Evolutionary conservation across 1,140 invertebrate genomes (phyloP).

Genomic region (Trissolcus basalis): DNA sequence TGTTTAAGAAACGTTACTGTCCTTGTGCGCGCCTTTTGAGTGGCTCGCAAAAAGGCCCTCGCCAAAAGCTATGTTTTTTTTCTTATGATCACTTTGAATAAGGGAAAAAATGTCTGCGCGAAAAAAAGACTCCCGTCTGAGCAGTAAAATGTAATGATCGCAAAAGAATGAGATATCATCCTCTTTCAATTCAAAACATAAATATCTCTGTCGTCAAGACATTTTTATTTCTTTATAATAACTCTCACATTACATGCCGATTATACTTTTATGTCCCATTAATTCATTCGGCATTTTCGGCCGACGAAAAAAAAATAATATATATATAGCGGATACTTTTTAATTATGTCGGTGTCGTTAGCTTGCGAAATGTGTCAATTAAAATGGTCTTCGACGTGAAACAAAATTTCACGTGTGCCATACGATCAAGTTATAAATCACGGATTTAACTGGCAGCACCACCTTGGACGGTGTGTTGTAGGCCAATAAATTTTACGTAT

Average conservation of each 20-base stretch:
- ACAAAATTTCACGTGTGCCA: conserved; percentile 42
- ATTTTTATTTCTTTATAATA: too few species aligned
- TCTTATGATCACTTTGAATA: not conserved
- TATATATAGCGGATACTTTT: conserved; percentile 1
- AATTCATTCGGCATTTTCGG: not conserved
- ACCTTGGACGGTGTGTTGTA: not conserved
- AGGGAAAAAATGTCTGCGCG: too few species aligned
- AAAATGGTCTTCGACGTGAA: conserved; percentile 30
- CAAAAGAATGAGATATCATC: too few species aligned
- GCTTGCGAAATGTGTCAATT: conserved; percentile 41
- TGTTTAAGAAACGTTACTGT: conserved; percentile 48
- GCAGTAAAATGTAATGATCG: too few species aligned
- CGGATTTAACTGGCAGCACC: conserved; percentile 13
- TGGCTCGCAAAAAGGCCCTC: conserved; percentile 41
- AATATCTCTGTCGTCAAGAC: too few species aligned
- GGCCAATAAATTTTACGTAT: conserved; percentile 34
- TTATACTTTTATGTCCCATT: not conserved
- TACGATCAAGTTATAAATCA: conserved; percentile 50
- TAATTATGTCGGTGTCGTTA: conserved; percentile 11
- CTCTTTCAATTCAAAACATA: too few species aligned
- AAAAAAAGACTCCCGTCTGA: too few species aligned
- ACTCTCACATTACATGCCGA: not conserved
- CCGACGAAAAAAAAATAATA: not conserved
- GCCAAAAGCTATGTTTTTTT: not conserved
- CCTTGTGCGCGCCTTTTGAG: conserved; percentile 47